Evolutionary conservation across 2,113 vertebrate genomes (phyloP).

Genomic region (Protomyctophum bolini): DNA sequence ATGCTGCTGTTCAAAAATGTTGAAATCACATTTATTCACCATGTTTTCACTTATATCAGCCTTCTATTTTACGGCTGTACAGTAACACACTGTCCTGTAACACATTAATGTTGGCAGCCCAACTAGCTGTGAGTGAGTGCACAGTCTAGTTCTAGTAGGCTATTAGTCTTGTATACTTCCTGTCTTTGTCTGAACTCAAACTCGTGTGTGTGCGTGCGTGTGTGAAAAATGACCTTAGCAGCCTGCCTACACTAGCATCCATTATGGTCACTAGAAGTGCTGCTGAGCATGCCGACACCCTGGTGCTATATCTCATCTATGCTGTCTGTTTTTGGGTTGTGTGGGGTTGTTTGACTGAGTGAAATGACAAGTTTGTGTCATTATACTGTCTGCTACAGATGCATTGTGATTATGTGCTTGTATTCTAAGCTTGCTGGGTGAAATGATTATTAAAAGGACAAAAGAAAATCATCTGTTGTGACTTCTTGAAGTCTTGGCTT

Average conservation of each 20-base stretch:
- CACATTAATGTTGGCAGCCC: slow-evolving; percentile 16
- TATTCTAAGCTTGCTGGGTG: slow-evolving; percentile 90
- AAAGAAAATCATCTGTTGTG: slow-evolving; percentile 33
- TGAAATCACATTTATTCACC: slow-evolving; percentile 39
- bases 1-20: slow-evolving; percentile 58
- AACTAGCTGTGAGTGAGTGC: slow-evolving; percentile 32
- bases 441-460: slow-evolving; percentile 83
- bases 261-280: slow-evolving; percentile 76
- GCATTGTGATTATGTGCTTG: slow-evolving; percentile 87
- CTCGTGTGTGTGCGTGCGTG: slow-evolving; percentile 11
- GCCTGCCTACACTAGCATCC: slow-evolving; percentile 79
- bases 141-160: slow-evolving; percentile 25
- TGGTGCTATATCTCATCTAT: slow-evolving; percentile 83
- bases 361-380: slow-evolving; percentile 69
- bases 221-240: slow-evolving; percentile 73
- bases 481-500: slow-evolving; percentile 17
- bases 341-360: slow-evolving; percentile 47
- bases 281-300: slow-evolving; percentile 78
- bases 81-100: slow-evolving; percentile 7
- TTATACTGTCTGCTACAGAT: slow-evolving; percentile 77
- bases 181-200: slow-evolving; percentile 40
- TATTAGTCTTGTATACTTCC: slow-evolving; percentile 32
- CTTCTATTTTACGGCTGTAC: slow-evolving; percentile 35
- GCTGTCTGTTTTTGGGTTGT: slow-evolving; percentile 77
- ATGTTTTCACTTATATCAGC: slow-evolving; percentile 42